Percentiles rank a stretch among this genome's conserved stretches.
Evolutionary conservation across 2,797 vertebrate genomes (phyloP).

Genomic region (Monodelphis domestica): DNA sequence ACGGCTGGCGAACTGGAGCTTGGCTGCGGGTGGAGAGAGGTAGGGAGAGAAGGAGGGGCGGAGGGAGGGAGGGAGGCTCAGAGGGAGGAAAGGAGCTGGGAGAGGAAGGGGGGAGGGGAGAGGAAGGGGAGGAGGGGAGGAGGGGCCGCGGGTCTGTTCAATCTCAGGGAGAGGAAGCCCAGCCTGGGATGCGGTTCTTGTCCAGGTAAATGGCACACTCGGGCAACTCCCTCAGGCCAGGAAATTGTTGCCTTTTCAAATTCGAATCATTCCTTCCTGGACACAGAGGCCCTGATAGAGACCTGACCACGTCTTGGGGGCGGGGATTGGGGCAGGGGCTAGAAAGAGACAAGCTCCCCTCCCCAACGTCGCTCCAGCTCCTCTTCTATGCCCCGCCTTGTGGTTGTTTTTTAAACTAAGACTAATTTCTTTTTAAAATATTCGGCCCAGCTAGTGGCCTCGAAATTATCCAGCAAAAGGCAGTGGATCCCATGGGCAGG

Average conservation of each 20-base stretch:
- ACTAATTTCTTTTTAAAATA: not conserved
- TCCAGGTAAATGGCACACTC: constrained; percentile 69
- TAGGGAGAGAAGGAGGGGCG: constrained; percentile 67
- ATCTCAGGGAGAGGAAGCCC: constrained; percentile 54
- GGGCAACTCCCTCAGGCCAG: constrained; percentile 58
- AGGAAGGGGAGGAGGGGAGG: constrained; percentile 76
- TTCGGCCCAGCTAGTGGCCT: constrained; percentile 22
- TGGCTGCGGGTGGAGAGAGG: constrained; percentile 70
- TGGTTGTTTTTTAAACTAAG: not conserved
- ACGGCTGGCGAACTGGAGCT: constrained; percentile 47
- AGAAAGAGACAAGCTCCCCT: not conserved
- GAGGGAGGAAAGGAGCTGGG: constrained; percentile 51
- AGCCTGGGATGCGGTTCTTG: constrained; percentile 64
- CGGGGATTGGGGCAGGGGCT: not conserved
- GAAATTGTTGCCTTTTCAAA: constrained; percentile 38
- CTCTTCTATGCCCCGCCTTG: not conserved
- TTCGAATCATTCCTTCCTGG: constrained; percentile 37
- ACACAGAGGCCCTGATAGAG: not conserved
- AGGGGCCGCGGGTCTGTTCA: constrained; percentile 6
- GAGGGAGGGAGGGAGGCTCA: constrained; percentile 62
- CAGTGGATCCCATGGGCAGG: not conserved
- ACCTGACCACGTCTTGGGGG: not conserved
- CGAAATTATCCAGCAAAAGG: constrained; percentile 61
- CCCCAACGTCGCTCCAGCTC: not conserved
- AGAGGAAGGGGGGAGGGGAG: constrained; percentile 74